These are phyloP conservation scores for Ctenicera cuprea DNA, from an alignment of 2,888 invertebrate genomes.

Conservation along the genomic window DNA sequence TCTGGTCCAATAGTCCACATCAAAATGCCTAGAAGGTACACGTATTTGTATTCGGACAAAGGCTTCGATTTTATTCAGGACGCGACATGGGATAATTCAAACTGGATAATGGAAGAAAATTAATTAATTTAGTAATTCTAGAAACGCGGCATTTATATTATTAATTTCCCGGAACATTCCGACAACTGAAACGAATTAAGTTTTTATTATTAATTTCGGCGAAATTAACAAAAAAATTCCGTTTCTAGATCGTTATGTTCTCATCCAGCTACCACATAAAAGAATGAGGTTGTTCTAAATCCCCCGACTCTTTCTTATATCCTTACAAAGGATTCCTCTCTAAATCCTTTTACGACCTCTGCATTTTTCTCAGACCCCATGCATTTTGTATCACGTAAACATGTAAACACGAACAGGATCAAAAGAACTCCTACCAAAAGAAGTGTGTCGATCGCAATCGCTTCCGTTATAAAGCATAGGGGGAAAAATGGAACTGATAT, in stretches of 20 bases:
- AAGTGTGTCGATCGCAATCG: background rate
- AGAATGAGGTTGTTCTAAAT: too few relatives aligned
- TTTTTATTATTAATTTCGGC: too few relatives aligned
- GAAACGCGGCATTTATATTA: conserved; percentile 11
- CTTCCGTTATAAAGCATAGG: background rate
- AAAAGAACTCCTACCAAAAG: conserved; percentile 1
- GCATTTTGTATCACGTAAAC: conserved; percentile 27
- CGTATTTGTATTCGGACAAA: conserved; percentile 7
- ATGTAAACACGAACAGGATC: conserved; percentile 5
- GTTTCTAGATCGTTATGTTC: too few relatives aligned
- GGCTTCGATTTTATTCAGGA: conserved; percentile 14
- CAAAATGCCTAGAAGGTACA: background rate
- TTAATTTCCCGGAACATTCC: conserved; percentile 2
- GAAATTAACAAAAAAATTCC: too few relatives aligned
- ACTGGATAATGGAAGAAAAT: conserved; percentile 9
- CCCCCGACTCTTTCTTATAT: too few relatives aligned
- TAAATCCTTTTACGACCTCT: conserved; percentile 19
- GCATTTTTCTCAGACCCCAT: conserved; percentile 1
- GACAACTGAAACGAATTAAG: background rate
- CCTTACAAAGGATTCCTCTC: conserved; percentile 4
- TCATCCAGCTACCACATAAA: too few relatives aligned
- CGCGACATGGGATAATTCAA: conserved; percentile 1
- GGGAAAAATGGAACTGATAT: background rate
- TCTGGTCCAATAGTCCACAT: background rate
- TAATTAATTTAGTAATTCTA: conserved; percentile 20